These are phyloP conservation scores for Bujurquina vittata DNA, from an alignment of 2,113 vertebrate species.

Conservation along the genomic window DNA sequence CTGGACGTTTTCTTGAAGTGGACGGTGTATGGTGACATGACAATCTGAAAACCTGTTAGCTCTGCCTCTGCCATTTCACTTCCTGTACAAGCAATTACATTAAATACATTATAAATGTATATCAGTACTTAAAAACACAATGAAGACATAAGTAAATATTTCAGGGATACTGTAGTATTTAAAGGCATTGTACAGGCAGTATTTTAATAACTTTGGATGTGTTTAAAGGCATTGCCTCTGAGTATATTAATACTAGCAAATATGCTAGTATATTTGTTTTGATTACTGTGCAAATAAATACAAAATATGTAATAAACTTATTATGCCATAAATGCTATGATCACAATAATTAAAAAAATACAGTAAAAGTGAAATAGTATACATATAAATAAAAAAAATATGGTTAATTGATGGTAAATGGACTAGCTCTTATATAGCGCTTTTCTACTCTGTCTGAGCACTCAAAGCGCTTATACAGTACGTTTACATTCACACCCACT, in stretches of 20 bases:
- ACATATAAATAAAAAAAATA: too few species aligned
- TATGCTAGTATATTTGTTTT: not conserved
- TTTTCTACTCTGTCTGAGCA: too few species aligned
- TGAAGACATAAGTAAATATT: not conserved
- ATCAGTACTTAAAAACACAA: not conserved
- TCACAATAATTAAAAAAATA: not conserved
- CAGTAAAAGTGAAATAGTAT: not conserved
- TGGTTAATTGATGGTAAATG: too few species aligned
- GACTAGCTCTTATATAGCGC: too few species aligned
- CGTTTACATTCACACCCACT: too few species aligned
- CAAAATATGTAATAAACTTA: not conserved
- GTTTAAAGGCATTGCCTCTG: not conserved
- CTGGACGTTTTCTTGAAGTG: conserved; percentile 87
- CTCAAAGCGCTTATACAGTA: too few species aligned
- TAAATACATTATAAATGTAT: not conserved
- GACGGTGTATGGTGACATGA: conserved; percentile 87
- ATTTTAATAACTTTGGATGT: not conserved
- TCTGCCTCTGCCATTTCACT: conserved; percentile 90
- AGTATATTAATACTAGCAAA: not conserved
- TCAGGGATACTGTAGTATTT: too few species aligned
- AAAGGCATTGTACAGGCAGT: not conserved
- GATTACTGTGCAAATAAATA: not conserved
- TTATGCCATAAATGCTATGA: not conserved
- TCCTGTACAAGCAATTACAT: conserved; percentile 70
- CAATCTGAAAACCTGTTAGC: conserved; percentile 80